phyloP scores from a whole-genome alignment of 2,888 invertebrate genomes.

The Slavum lentiscoides region DNA sequence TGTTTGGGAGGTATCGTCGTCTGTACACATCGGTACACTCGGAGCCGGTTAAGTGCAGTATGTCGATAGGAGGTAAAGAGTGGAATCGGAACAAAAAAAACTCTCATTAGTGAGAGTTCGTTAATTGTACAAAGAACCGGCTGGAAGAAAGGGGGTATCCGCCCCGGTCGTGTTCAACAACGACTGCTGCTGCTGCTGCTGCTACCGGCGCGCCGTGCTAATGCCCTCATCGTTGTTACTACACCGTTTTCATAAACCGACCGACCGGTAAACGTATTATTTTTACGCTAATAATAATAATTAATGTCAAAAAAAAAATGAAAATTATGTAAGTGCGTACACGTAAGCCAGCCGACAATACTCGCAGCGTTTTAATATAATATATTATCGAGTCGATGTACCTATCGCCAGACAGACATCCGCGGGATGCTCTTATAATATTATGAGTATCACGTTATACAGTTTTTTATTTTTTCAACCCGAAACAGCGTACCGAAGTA shows the following conservation, averaged over 20 bases:
- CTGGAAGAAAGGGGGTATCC: slow-evolving; percentile 13
- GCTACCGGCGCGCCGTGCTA: neutral
- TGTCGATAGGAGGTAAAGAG: neutral
- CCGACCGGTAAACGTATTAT: slow-evolving; percentile 12
- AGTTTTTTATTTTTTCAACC: neutral
- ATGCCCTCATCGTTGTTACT: neutral
- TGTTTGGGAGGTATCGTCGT: neutral
- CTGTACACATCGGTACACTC: neutral
- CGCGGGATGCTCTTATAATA: neutral
- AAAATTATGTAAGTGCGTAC: too few relatives aligned
- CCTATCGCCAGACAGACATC: too few relatives aligned
- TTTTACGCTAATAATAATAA: neutral
- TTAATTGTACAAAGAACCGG: slow-evolving; percentile 47
- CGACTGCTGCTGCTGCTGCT: slow-evolving; percentile 22
- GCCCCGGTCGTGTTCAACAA: neutral
- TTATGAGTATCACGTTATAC: slow-evolving; percentile 17
- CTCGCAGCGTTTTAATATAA: neutral
- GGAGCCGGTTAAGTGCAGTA: neutral
- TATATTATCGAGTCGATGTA: neutral
- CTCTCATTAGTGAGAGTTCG: slow-evolving; percentile 47
- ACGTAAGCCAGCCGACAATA: neutral
- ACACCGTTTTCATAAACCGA: neutral
- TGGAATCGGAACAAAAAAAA: slow-evolving; percentile 20
- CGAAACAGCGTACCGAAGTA: neutral
- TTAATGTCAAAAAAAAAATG: slow-evolving; percentile 6